phyloP scores from a whole-genome alignment of 1,140 invertebrate genomes.

The Copidosoma floridanum region DNA sequence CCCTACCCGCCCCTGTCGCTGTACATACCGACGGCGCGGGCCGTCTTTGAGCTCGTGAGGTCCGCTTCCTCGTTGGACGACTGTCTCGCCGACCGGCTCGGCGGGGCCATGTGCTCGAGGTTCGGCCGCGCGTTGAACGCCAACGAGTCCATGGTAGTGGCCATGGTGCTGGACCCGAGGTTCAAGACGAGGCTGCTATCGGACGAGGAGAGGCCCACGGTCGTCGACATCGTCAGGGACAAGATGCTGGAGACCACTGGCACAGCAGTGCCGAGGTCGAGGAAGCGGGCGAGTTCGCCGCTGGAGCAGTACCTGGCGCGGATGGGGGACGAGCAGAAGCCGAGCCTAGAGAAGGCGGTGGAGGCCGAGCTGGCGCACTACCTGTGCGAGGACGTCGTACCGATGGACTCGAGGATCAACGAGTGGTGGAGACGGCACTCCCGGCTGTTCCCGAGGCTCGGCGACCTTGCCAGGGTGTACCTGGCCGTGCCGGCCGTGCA shows the following conservation, averaged over 20 bases:
- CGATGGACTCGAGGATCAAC: constrained; percentile 10
- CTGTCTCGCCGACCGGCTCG: constrained; percentile 4
- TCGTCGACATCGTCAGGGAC: constrained; percentile 20
- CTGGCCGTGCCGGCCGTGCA: constrained; percentile 16
- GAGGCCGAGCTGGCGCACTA: constrained; percentile 22
- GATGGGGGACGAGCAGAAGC: too few relatives aligned
- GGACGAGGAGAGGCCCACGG: constrained; percentile 22
- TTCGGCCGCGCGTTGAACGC: constrained; percentile 22
- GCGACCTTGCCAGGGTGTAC: constrained; percentile 19
- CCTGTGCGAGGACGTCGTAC: constrained; percentile 15
- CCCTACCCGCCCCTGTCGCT: constrained; percentile 19
- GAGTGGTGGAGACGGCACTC: constrained; percentile 20
- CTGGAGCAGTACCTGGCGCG: constrained; percentile 14
- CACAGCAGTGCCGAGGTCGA: constrained; percentile 21
- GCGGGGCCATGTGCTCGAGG: constrained; percentile 19
- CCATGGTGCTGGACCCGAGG: constrained; percentile 24
- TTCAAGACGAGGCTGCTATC: constrained; percentile 22
- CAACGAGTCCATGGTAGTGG: constrained; percentile 22
- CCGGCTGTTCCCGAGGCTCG: constrained; percentile 12
- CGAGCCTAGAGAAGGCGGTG: constrained; percentile 17
- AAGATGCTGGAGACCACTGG: constrained; percentile 13
- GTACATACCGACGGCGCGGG: constrained; percentile 20
- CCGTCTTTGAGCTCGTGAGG: constrained; percentile 22
- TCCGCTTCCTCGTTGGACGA: constrained; percentile 12
- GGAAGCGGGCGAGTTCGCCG: constrained; percentile 11